These are phyloP conservation scores for Gastracanthus pulcherrimus DNA, from an alignment of 2,888 invertebrate genomes.

Conservation along the genomic window DNA sequence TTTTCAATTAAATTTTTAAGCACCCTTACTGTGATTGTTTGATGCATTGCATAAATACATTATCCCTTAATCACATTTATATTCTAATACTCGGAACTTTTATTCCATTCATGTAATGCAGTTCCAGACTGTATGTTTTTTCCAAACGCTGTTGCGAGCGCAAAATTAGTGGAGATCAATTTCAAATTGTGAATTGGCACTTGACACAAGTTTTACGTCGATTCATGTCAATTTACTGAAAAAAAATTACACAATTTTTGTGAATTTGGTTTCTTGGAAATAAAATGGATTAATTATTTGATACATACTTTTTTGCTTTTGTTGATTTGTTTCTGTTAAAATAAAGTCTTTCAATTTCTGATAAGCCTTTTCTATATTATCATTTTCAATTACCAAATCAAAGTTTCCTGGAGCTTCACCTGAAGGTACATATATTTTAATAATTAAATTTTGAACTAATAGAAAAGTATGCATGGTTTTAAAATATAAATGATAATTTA, in stretches of 20 bases:
- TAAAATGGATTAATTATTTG: constrained; percentile 6
- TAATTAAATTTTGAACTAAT: not conserved
- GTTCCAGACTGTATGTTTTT: constrained; percentile 19
- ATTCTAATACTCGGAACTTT: constrained; percentile 51
- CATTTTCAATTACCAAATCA: constrained; percentile 90
- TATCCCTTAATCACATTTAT: constrained; percentile 50
- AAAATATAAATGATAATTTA: constrained; percentile 8
- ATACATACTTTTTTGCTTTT: constrained; percentile 74
- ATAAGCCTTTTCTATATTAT: constrained; percentile 90
- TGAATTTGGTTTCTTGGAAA: not conserved
- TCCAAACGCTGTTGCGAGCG: constrained; percentile 20
- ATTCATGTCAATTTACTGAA: constrained; percentile 31
- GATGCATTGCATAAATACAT: constrained; percentile 57
- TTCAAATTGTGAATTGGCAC: constrained; percentile 45
- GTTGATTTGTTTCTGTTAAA: constrained; percentile 80
- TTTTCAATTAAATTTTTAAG: constrained; percentile 16
- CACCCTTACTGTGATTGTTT: constrained; percentile 17
- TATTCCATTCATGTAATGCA: constrained; percentile 28
- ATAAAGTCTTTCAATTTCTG: constrained; percentile 85
- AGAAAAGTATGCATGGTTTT: constrained; percentile 1
- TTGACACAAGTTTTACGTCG: constrained; percentile 9
- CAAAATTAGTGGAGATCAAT: constrained; percentile 44
- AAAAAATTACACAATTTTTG: constrained; percentile 20
- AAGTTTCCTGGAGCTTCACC: constrained; percentile 87
- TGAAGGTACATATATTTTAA: constrained; percentile 65